Conservation (phyloP, 2,888 invertebrate genomes). For the Ctenicera cuprea region DNA sequence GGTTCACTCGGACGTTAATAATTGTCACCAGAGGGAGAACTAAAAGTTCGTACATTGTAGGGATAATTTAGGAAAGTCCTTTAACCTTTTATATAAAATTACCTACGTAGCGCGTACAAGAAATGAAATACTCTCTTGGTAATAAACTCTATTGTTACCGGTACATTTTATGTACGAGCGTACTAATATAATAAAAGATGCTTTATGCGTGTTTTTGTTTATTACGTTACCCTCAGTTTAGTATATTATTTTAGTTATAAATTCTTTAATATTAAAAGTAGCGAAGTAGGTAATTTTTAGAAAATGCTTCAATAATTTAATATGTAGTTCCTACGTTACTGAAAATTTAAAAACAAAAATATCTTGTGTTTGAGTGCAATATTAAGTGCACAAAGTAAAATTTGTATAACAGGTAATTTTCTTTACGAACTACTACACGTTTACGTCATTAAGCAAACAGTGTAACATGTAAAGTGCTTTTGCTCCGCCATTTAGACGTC, state of each 20-base stretch:
- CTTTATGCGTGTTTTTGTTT: background rate
- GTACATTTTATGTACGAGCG: background rate
- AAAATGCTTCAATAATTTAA: too few species aligned
- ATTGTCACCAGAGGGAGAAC: constrained; percentile 24
- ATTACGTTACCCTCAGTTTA: background rate
- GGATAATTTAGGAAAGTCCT: constrained; percentile 22
- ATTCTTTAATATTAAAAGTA: too few species aligned
- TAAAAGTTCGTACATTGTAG: constrained; percentile 10
- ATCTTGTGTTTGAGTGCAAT: too few species aligned
- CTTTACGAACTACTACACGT: too few species aligned
- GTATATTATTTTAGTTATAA: too few species aligned
- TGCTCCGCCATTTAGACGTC: background rate
- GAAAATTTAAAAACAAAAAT: too few species aligned
- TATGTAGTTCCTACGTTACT: too few species aligned
- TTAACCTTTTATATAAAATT: constrained; percentile 13
- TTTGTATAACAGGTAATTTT: too few species aligned
- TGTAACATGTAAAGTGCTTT: background rate
- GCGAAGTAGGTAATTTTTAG: too few species aligned
- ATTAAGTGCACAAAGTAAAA: too few species aligned
- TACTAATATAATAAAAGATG: background rate
- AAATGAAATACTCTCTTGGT: background rate
- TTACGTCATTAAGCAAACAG: too few species aligned
- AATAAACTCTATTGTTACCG: constrained; percentile 1
- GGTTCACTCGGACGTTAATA: constrained; percentile 3
- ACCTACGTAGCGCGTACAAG: background rate